Evolutionary conservation across 2,888 invertebrate genomes (phyloP), one percentile per base, ranked within the genome.

Genomic region (Temnothorax rugatulus): DNA sequence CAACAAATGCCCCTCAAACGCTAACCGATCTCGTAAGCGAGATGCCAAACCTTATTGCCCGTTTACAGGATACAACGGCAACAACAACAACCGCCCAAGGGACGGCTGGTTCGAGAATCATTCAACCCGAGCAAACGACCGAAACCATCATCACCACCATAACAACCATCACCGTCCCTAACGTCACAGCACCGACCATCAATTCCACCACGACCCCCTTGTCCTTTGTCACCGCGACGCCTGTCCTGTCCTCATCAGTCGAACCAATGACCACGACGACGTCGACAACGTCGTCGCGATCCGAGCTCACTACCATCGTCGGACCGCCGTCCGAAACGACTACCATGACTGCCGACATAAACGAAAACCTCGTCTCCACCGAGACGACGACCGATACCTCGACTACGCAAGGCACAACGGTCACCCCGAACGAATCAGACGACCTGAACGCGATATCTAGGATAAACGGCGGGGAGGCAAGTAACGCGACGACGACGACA

Each of bases 61-160:
- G 86, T 95, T 95, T 95, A 91, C 95, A 95, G 95, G 94, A 93
- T 91, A 90, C 93, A 86, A 93, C 93, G 88, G 90, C 93, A 91
- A 86, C 93, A 91, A 85, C 93, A 91, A 86, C 93, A 94, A 94
- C 93, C 92, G 94, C 94, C 94, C 95, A 95, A 95, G 91, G 92
- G 94, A 95, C 94, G 94, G 94, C 94, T 92, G 92, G 92, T 93
- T 86, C 90, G 50, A 89, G 90, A 86, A 91, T 90, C 88, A 89
- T 87, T 59, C 92, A 88, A 92, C 86, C 92, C 82, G 86, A 88
- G 57, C 91, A 89, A 88, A 92, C 84, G 29, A 89, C 73, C 59
- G 82, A 85, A 85, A 75, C 84, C 21, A 89, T 79, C 75, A 84
- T 57, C 13, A 85, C 82, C 61, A 83, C 89, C 75, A 86, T 84